These are phyloP conservation scores for Rhorus exstirpatorius DNA, from an alignment of 2,888 invertebrate species.

Conservation along the genomic window DNA sequence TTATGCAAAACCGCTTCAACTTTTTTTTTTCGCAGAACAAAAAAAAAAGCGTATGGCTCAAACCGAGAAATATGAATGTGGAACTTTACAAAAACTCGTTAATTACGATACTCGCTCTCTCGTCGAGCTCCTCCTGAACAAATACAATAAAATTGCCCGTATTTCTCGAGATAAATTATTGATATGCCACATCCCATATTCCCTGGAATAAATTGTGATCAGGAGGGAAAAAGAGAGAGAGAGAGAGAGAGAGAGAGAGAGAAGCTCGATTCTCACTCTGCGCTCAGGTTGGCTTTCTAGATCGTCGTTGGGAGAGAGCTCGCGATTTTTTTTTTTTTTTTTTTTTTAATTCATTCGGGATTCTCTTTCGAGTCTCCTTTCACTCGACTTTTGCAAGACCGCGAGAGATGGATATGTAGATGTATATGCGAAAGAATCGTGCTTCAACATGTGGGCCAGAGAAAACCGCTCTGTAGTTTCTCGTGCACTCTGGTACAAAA, in stretches of 20 bases:
- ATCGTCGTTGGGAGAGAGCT: constrained; percentile 38
- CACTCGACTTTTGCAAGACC: constrained; percentile 2
- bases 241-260: background rate
- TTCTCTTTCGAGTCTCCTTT: constrained; percentile 6
- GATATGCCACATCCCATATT: background rate
- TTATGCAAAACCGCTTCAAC: background rate
- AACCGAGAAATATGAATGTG: background rate
- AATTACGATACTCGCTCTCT: background rate
- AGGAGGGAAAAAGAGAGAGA: constrained; percentile 1
- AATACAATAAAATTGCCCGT: background rate
- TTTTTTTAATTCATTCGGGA: too few species aligned
- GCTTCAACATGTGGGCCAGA: constrained; percentile 8
- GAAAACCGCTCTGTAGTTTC: constrained; percentile 17
- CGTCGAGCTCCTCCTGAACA: background rate
- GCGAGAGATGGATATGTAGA: background rate
- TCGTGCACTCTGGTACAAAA: constrained; percentile 37
- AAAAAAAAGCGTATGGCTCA: too few species aligned
- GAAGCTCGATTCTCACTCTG: constrained; percentile 14
- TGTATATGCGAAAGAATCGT: background rate
- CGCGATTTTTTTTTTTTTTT: constrained; percentile 27
- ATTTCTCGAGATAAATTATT: background rate
- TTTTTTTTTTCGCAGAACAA: background rate
- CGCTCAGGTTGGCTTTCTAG: constrained; percentile 44
- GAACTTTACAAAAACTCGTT: too few species aligned
- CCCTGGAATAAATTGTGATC: background rate